Evolutionary conservation across 1,140 invertebrate genomes (phyloP), one percentile per base, ranked within the genome.

Genomic region (Belonocnema kinseyi): DNA sequence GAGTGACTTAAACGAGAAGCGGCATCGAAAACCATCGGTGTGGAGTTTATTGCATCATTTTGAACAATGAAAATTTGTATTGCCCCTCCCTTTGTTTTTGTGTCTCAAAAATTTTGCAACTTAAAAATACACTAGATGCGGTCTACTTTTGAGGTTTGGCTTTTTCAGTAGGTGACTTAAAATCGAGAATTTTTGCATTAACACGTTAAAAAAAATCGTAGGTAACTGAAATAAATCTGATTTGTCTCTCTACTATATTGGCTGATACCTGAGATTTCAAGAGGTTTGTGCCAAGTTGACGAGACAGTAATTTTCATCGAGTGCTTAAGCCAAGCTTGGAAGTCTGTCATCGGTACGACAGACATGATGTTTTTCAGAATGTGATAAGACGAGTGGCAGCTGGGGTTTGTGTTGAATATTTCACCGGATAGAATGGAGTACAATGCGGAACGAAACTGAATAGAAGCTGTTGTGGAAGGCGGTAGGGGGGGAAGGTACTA

Each of bases 401-500:
- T 83, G 83, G 78, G 71, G 71, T 85, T 84, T 85, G 84, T 82
- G 79, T 83, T 88, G 87, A 89, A 89, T 90, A 87, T 89, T 90
- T 88, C 85, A 88, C 78, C 75, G 79, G 73, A 51, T 83, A 76
- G 77, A 85, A 74, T 78, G 21, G 76, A 73, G 73, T 75, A 81
- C 79, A 80, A 84, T 85, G 75, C 77, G 51, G 73, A 74, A 81
- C 80, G 53, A 75, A 58, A 74, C 33, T 74, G 77, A 76, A 73
- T 73, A 66, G 75, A 78, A 75, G 73, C 78, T 78, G 76, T 77
- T 82, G 75, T 72, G 75, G 33, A 40, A 33, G 79, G 75, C 53
- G 50, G 71, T 80, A 82, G 74, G 77, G 75, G 71, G 21, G 58
- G 58, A 52, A 50, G 56, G 56, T 50, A 73, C 61, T 61, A 77